Conservation (phyloP, 2,888 invertebrate species). For the Drosophila prostipennis region DNA sequence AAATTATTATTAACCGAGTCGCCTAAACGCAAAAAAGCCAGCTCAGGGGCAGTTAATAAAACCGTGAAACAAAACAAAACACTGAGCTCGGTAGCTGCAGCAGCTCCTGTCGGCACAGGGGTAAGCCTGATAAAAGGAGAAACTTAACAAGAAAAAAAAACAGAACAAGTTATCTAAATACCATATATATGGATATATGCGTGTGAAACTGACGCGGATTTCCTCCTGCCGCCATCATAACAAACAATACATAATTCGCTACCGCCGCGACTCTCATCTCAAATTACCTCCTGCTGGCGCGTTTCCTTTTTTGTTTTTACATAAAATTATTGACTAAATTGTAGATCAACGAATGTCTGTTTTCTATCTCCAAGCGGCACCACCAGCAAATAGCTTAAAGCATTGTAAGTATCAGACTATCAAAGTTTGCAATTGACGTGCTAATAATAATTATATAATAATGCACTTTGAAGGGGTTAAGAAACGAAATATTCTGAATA, state of each 20-base stretch:
- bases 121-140: constrained; percentile 62
- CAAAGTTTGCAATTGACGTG: not conserved
- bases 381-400: constrained; percentile 9
- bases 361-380: constrained; percentile 43
- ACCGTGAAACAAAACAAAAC: too few relatives aligned
- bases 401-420: constrained; percentile 6
- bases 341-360: constrained; percentile 78
- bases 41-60: too few relatives aligned
- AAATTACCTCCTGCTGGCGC: constrained; percentile 7
- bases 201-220: constrained; percentile 39
- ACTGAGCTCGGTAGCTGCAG: too few relatives aligned
- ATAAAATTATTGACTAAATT: constrained; percentile 72
- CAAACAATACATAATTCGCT: constrained; percentile 39
- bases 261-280: not conserved
- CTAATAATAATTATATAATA: not conserved
- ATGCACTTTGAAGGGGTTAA: not conserved
- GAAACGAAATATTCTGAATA: constrained; percentile 7
- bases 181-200: constrained; percentile 28
- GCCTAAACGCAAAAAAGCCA: too few relatives aligned
- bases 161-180: constrained; percentile 48
- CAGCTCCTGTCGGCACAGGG: too few relatives aligned
- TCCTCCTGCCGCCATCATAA: constrained; percentile 30
- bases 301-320: constrained; percentile 32
- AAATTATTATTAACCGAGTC: too few relatives aligned
- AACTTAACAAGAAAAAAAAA: constrained; percentile 53